A percentile compares a stretch with the other conserved stretches of the same genome.
Conservation (phyloP, 2,797 vertebrate species). For the Odontamblyopus lacepedii region DNA sequence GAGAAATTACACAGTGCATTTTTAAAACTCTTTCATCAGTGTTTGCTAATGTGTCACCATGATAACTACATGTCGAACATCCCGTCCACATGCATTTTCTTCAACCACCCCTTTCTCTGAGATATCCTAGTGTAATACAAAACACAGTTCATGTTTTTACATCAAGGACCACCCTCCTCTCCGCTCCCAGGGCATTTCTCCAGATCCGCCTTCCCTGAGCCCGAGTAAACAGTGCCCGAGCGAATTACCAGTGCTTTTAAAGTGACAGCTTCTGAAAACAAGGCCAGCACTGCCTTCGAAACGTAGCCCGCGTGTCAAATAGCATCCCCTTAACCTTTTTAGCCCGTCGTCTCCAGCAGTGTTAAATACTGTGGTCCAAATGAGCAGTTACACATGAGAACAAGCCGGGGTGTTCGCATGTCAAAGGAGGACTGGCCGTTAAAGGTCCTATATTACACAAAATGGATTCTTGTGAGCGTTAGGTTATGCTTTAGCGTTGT, state of each 20-base stretch:
- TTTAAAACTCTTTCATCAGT: no score
- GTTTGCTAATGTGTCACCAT: no score
- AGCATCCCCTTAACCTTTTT: constrained; percentile 1
- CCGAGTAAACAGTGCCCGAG: constrained; percentile 9
- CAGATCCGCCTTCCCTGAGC: not conserved
- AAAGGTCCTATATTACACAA: no score
- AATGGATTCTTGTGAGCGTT: no score
- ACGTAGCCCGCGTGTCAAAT: constrained; percentile 10
- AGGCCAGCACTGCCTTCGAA: constrained; percentile 19
- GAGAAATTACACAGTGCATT: no score
- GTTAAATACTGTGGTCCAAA: constrained; percentile 19
- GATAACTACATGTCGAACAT: no score
- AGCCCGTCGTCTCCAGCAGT: not conserved
- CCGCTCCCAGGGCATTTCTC: not conserved
- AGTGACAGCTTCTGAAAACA: not conserved
- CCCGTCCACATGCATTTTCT: not conserved
- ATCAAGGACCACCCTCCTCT: not conserved
- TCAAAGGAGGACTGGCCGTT: not conserved
- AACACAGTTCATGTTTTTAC: constrained; percentile 28
- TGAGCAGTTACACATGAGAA: constrained; percentile 24
- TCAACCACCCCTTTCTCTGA: constrained; percentile 15
- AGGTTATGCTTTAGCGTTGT: no score
- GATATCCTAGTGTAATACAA: not conserved
- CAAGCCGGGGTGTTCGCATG: not conserved
- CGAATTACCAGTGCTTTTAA: constrained; percentile 11